These are phyloP conservation scores for Brachionus sp. DNA, from an alignment of 1,140 invertebrate species.

Conservation along the genomic window DNA sequence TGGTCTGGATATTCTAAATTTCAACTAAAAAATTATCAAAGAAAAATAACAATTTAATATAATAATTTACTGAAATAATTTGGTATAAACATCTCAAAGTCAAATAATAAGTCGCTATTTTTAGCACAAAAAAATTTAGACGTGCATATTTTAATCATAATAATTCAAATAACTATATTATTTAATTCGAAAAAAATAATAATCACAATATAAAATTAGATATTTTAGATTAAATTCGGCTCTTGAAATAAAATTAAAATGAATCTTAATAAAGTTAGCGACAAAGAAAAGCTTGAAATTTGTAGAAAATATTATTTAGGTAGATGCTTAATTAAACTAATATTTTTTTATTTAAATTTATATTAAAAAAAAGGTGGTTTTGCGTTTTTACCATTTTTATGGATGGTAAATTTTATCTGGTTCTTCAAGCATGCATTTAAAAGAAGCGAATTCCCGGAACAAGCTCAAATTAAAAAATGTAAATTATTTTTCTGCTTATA, in stretches of 20 bases:
- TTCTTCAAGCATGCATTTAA: conserved; percentile 46
- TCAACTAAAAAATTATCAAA: too few relatives aligned
- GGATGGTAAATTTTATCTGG: conserved; percentile 45
- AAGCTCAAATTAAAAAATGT: conserved; percentile 38
- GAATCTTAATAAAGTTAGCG: conserved; percentile 37
- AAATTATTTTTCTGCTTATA: neutral
- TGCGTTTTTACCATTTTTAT: conserved; percentile 45
- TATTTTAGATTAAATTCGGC: too few relatives aligned
- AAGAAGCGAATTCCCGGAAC: conserved; percentile 13
- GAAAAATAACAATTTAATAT: too few relatives aligned
- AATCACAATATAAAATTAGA: neutral
- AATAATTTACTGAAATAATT: too few relatives aligned
- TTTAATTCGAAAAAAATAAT: neutral
- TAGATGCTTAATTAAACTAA: neutral
- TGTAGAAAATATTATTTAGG: conserved; percentile 42
- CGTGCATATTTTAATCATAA: neutral
- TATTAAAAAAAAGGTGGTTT: conserved; percentile 6
- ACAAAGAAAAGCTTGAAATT: conserved; percentile 42
- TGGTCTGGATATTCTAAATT: too few relatives aligned
- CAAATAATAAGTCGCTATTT: neutral
- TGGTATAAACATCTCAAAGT: too few relatives aligned
- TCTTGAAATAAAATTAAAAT: neutral
- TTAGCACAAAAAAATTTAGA: neutral
- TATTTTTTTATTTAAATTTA: neutral
- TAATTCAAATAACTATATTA: neutral